Conservation (phyloP, 1,140 invertebrate species). For the Caenorhabditis remanei region DNA sequence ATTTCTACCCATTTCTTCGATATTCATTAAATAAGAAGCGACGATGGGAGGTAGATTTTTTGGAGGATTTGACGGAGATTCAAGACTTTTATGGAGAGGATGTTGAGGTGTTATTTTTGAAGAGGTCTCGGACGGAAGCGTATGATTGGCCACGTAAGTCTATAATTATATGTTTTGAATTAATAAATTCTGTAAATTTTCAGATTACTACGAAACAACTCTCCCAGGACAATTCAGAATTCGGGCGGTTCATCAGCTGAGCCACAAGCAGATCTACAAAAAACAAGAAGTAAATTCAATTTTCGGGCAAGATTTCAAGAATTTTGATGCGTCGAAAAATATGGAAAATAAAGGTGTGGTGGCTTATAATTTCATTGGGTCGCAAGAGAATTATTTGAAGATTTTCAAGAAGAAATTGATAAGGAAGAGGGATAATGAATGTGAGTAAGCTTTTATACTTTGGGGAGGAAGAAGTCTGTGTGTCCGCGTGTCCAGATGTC, state of each 20-base stretch:
- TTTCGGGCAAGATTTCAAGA: slow-evolving; percentile 36
- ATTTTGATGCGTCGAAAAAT: background rate
- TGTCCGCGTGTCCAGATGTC: background rate
- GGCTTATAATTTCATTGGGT: slow-evolving; percentile 11
- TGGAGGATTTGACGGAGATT: background rate
- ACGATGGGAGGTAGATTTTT: slow-evolving; percentile 4
- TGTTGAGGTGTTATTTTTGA: too few species aligned
- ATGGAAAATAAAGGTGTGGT: background rate
- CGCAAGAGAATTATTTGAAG: background rate
- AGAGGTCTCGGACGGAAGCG: background rate
- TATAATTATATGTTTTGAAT: too few species aligned
- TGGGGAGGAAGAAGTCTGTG: too few species aligned
- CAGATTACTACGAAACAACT: background rate
- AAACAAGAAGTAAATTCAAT: background rate
- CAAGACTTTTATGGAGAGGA: slow-evolving; percentile 16
- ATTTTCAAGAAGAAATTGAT: slow-evolving; percentile 6
- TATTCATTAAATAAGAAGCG: slow-evolving; percentile 9
- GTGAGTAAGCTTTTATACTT: slow-evolving; percentile 1
- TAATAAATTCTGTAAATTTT: too few species aligned
- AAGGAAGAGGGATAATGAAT: background rate
- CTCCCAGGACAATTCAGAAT: slow-evolving; percentile 4
- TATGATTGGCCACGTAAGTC: background rate
- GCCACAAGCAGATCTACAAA: background rate
- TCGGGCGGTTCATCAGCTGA: background rate
- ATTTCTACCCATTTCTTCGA: background rate